These are phyloP conservation scores for Gymnobelideus leadbeateri DNA, from an alignment of 2,113 vertebrate species.

Conservation along the genomic window DNA sequence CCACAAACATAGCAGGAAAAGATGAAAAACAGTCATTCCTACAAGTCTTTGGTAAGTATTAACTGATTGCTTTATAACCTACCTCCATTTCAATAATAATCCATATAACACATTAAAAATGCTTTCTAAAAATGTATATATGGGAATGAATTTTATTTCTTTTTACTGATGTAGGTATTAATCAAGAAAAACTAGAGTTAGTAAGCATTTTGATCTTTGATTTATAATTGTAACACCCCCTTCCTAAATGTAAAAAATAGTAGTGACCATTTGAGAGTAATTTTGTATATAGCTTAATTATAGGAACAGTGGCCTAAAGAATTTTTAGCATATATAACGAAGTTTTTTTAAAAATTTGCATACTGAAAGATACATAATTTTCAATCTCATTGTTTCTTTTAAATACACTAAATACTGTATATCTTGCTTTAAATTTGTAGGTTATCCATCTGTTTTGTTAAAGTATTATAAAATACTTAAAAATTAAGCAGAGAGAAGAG, in stretches of 20 bases:
- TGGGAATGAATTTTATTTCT: slow-evolving; percentile 19
- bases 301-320: background rate
- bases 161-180: background rate
- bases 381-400: slow-evolving; percentile 9
- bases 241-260: background rate
- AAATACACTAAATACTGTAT: background rate
- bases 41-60: slow-evolving; percentile 96
- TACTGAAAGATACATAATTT: background rate
- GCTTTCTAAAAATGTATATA: background rate
- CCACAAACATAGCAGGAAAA: slow-evolving; percentile 95
- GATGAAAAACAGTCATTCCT: slow-evolving; percentile 93
- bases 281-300: background rate
- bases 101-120: background rate
- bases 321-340: background rate
- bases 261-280: background rate
- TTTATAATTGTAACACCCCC: background rate
- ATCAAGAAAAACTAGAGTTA: background rate
- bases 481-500: background rate
- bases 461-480: background rate
- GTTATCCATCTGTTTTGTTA: background rate
- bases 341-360: background rate
- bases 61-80: background rate
- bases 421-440: background rate
- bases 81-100: background rate
- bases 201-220: background rate